These are phyloP conservation scores for Embidobia sp. DNA, from an alignment of 2,888 invertebrate genomes.

Conservation along the genomic window DNA sequence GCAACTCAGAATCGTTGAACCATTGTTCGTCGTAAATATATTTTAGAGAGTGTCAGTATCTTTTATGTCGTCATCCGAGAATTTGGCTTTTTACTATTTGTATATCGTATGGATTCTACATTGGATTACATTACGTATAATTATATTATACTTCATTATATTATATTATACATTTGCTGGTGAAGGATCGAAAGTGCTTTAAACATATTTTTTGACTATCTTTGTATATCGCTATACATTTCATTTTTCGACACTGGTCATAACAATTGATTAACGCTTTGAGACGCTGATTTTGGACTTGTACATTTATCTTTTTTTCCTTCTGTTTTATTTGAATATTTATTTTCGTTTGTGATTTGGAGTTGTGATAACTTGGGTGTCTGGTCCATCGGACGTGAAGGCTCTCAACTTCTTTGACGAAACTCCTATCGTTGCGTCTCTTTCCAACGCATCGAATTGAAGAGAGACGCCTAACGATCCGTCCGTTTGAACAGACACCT, in stretches of 20 bases:
- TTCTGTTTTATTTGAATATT: constrained; percentile 7
- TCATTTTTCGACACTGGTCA: constrained; percentile 43
- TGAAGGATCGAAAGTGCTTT: constrained; percentile 61
- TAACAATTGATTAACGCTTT: constrained; percentile 28
- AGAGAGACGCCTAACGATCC: no score
- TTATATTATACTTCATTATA: constrained; percentile 48
- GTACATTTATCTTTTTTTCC: constrained; percentile 9
- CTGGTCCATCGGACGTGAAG: constrained; percentile 15
- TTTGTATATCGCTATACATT: constrained; percentile 47
- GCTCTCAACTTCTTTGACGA: no score
- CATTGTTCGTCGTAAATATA: constrained; percentile 27
- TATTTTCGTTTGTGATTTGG: constrained; percentile 27
- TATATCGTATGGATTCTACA: constrained; percentile 54
- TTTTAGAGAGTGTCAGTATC: constrained; percentile 46
- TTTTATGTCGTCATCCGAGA: constrained; percentile 48
- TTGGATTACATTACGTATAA: constrained; percentile 48
- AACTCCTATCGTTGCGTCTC: no score
- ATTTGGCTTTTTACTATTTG: constrained; percentile 54
- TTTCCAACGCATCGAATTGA: no score
- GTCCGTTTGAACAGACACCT: constrained; percentile 11
- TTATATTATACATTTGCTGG: constrained; percentile 47
- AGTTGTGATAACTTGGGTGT: constrained; percentile 13
- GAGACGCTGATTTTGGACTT: constrained; percentile 22
- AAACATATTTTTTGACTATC: constrained; percentile 44
- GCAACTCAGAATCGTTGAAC: constrained; percentile 27